Evolutionary conservation across 1,140 invertebrate genomes (phyloP), one percentile per base, ranked within the genome.

Genomic region (Trachelipus rathkii): DNA sequence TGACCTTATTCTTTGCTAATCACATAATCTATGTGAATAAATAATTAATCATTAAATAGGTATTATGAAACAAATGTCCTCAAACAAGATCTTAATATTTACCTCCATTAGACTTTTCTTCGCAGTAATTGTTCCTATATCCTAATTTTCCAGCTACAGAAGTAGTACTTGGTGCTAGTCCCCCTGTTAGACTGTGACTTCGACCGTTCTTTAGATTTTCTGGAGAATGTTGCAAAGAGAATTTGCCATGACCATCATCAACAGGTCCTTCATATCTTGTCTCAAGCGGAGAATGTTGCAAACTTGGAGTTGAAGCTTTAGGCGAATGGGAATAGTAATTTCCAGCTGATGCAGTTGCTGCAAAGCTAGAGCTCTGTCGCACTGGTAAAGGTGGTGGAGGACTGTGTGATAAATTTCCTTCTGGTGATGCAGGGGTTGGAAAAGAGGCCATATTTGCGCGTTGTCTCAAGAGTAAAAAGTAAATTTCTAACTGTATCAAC

Each of bases 401-500:
- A 60, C 50, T 60, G 50, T 13, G 11, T 4, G 50, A 19, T 19
- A 60, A 60, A 60, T 60, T 60, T 19, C 19, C 11, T 76, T 75
- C 72, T 76, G 78, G 69, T 67, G 76, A 50, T 71, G 75, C 44
- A 43, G 72, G 24, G 68, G 23, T 67, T 76, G 74, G 6, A 19
- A 13, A 21, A 74, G 78, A 33, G 70, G 46, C 50, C 73, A 74
- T 50, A 75, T 74, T 44, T 71, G 75, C 44, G 76, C 75, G 44
- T 19, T 79, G 78, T 50, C 78, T 50, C 9, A 79, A n/a, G 72
- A 15, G 78, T 79, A 21, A 79, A 79, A 8, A 79, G 75, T 11
- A 79, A 60, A 46, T 79, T 74, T 2, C 78, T 45, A 0, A 77
- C 71, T 3, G 78, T 79, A 10, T 90, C 88, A 2, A 88, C 84